Base-by-base conservation (phyloP, 2,797 vertebrate species). In the Eutrigla gurnardus region DNA sequence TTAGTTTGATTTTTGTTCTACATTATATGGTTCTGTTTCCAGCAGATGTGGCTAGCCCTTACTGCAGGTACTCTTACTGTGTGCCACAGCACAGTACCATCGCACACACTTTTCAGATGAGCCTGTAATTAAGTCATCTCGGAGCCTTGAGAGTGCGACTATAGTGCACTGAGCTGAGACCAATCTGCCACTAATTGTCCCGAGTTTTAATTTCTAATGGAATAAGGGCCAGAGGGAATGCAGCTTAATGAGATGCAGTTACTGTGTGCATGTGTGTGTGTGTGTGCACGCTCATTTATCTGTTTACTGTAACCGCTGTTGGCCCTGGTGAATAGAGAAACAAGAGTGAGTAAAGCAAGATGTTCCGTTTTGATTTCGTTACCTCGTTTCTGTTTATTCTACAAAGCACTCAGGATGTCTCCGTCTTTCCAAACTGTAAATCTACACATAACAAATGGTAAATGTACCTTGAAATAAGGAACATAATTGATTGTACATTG, bases 141-240 rank as follows among this genome's bases (percentile, higher is more conserved):
- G 11, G 77, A 83, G 89, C 86, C 92, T 89, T 85, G 89, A 91
- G 89, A 88, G 86, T 71, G 68, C 60, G 68, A 81, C 84, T 86
- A 62, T 78, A 61, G 80, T 8, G 85, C 88, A 65, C 73, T 65
- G 90, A 91, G 89, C 91, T 91, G 90, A 90, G 92, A 93, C 92
- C 90, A 91, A 92, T 93, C 85, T 92, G 87, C 86, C 77, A 68
- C 93, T 93, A 94, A 94, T 94, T 93, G 90, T 93, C 88, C 85
- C 33, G 75, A 91, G 91, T 93, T 93, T 93, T 94, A 92, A 93
- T 93, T 94, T 94, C 91, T 92, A 93, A 93, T 93, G 90, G 90
- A 93, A 86, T 90, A 84, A 91, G 88, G 83, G 91, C 93, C 88
- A 84, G 86, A 84, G 90, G 93, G 93, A 92, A 88, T 74, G 76